Evolutionary conservation across 2,797 vertebrate species (phyloP).

Genomic region (Poeciliopsis presidionis): DNA sequence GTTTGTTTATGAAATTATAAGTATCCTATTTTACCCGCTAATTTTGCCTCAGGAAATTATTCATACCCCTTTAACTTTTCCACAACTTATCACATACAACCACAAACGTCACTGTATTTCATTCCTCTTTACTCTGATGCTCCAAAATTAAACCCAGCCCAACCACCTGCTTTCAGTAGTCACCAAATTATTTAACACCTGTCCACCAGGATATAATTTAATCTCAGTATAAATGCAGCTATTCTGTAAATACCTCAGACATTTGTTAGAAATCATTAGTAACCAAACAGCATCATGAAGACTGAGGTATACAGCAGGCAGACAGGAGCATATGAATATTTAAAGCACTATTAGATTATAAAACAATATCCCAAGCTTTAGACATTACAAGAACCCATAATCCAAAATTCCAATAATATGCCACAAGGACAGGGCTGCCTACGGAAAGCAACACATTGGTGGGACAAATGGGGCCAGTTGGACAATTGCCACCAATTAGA

Average conservation of each 20-base stretch:
- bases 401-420: background rate
- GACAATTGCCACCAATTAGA: no score
- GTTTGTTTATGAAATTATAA: conserved; percentile 6
- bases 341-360: background rate
- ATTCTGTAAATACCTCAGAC: no score
- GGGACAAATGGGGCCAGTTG: no score
- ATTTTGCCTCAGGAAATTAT: background rate
- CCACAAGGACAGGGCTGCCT: background rate
- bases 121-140: background rate
- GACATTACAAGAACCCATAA: background rate
- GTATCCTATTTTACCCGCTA: conserved; percentile 10
- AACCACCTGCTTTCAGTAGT: background rate
- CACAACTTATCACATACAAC: background rate
- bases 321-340: background rate
- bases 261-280: background rate
- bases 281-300: background rate
- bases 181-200: background rate
- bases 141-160: background rate
- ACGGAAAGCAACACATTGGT: background rate
- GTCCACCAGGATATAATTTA: background rate
- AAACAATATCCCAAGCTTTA: background rate
- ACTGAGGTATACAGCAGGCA: no score
- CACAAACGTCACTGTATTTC: background rate
- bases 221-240: background rate
- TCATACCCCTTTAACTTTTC: background rate